Percentiles rank a stretch among this genome's conserved stretches.
These are phyloP conservation scores for Dascillus cervinus DNA, from an alignment of 2,888 invertebrate species.

Conservation along the genomic window DNA sequence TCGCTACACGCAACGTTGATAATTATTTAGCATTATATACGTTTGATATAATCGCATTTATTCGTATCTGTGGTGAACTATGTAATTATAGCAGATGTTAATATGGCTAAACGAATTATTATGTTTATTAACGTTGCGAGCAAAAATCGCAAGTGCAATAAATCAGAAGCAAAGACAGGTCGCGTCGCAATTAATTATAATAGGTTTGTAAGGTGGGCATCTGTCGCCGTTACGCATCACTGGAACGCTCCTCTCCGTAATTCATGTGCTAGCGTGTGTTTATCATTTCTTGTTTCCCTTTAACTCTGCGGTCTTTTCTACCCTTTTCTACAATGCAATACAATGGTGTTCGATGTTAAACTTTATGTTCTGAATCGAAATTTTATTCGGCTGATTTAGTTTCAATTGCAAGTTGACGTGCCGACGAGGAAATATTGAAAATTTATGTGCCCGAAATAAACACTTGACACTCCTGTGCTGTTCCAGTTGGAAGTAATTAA, in stretches of 20 bases:
- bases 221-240: constrained; percentile 24
- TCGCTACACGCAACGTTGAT: constrained; percentile 35
- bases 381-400: constrained; percentile 19
- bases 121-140: background rate
- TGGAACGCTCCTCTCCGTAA: constrained; percentile 17
- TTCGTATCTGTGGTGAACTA: constrained; percentile 31
- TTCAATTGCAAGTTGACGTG: constrained; percentile 18
- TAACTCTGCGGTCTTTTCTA: constrained; percentile 21
- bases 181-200: constrained; percentile 24
- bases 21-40: constrained; percentile 40
- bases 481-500: no score
- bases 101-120: constrained; percentile 30
- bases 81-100: constrained; percentile 30
- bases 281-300: constrained; percentile 22
- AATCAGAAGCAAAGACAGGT: constrained; percentile 18
- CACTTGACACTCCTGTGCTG: no score
- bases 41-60: constrained; percentile 38
- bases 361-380: constrained; percentile 24
- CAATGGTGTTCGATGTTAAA: constrained; percentile 20
- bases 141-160: no score
- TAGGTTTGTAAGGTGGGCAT: constrained; percentile 21
- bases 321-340: constrained; percentile 20
- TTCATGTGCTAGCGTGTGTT: constrained; percentile 17
- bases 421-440: constrained; percentile 9
- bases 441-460: constrained; percentile 13